Evolutionary conservation across 1,140 invertebrate genomes (phyloP), one percentile per base, ranked within the genome.

Genomic region (Sminthurinus signatus): DNA sequence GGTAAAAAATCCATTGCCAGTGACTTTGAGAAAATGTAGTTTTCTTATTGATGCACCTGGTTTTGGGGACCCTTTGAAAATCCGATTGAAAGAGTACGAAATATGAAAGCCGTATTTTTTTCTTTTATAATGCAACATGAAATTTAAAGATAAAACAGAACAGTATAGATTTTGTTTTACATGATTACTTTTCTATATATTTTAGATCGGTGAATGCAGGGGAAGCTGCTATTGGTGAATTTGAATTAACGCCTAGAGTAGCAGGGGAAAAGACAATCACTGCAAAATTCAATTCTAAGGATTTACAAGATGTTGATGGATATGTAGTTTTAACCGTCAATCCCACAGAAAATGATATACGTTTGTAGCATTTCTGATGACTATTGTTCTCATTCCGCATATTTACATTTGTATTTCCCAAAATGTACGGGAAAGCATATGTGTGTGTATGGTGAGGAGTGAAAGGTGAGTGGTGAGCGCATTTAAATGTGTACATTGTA

Each of bases 1-100:
- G n/a, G 80, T 95, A n/a, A 82, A 78, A 56, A 95, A 95, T 79
- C 89, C 91, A 0, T 73, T 95, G 52, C 88, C 89, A 0, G 81
- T 87, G 27, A 76, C 84, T 0, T 75, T 94, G 59, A 89, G 80
- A 63, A 86, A 85, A 64, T 85, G 88, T 44, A 78, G 83, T 62
- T 91, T 93, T 74, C 79, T 84, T 1, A 82, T 95, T 61, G 88
- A 93, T 75, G 88, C 87, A 10, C 84, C 87, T 0, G 89, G 89
- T 0, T 75, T 91, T 10, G 83, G 86, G 12, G 78, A 84, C 51
- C 84, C 86, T 19, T 67, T 89, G 10, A 87, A 86, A 73, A 79
- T 91, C 31, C 86, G 83, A 73, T 67, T 88, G 1, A 78, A 80
- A 54, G 78, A 86, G 84, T 85, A 76, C 78, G 70, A 66, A 15